These are phyloP conservation scores for Anthopleura xanthogrammica DNA, from an alignment of 92 coral and sea anemone species.

Conservation along the genomic window DNA sequence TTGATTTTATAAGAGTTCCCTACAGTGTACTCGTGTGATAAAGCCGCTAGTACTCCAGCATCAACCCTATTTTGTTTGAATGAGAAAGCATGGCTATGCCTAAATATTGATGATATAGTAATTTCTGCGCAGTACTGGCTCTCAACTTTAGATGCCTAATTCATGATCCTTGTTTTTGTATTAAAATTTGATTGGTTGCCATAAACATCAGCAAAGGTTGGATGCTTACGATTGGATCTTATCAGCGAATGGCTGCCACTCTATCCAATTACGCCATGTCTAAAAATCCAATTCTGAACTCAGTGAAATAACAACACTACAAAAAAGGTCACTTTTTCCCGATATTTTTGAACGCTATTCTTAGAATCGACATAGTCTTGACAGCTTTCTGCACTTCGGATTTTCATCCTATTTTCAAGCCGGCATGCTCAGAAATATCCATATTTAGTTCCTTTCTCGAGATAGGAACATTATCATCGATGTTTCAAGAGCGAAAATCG, in stretches of 20 bases:
- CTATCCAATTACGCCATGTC: slow-evolving; percentile 10
- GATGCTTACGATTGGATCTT: slow-evolving; percentile 6
- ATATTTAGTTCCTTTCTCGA: not conserved
- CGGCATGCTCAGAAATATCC: not conserved
- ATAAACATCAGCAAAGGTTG: slow-evolving; percentile 18
- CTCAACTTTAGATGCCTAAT: slow-evolving; percentile 36
- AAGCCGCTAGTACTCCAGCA: not conserved
- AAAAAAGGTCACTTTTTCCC: too few relatives aligned
- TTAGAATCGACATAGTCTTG: not conserved
- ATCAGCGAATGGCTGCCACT: slow-evolving; percentile 3
- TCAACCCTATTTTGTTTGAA: not conserved
- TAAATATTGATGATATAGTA: slow-evolving; percentile 8
- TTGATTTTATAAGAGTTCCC: not conserved
- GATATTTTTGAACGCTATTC: not conserved
- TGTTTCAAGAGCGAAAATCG: slow-evolving; percentile 1
- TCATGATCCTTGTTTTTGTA: slow-evolving; percentile 36
- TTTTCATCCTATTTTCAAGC: not conserved
- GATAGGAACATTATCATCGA: not conserved
- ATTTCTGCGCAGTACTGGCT: slow-evolving; percentile 17
- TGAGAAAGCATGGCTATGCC: slow-evolving; percentile 4
- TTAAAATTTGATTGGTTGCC: slow-evolving; percentile 51
- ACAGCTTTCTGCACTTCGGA: not conserved
- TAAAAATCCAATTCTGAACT: not conserved
- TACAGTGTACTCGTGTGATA: not conserved
- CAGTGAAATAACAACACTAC: not conserved